Base-by-base conservation (phyloP, 92 coral and sea anemone genomes). In the Chrysogorgia sp. region DNA sequence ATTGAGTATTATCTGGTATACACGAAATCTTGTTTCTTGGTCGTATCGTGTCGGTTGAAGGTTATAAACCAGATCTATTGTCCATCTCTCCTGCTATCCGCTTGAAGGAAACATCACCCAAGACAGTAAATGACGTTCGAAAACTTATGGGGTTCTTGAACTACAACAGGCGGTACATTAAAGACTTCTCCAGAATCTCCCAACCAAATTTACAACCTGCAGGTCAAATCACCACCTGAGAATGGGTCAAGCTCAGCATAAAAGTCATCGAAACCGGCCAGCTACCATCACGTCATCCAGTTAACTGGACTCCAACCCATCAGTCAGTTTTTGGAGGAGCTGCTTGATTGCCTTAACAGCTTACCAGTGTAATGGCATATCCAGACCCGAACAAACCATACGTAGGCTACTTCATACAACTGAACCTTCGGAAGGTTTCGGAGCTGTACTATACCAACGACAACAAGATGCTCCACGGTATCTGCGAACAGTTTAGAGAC, bases 131-230 rank as follows among this genome's bases (percentile, higher is more conserved):
- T 32, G 89, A 86, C 21, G 78, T 85, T 43, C 49, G 77, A 57
- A 85, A 67, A 64, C 68, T 80, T 23, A 80, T 71, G 84, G 88
- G 88, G 5, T 80, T 85, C 48, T 76, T 85, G 62, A 85, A 77
- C 74, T 83, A 77, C 33, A 76, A 83, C 71, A 20, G 87, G 35
- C 48, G 85, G 47, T 71, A 85, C 72, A 66, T 85, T 40, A 52
- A 72, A 68, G 50, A 80, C 69, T 79, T 85, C 63, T 63, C 82
- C 19, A 74, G 40, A 49, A 80, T 72, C 20, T 62, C 71, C 43
- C 60, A 74, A 33, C 85, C 85, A 7, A 80, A 70, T 22, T 85
- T 79, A 23, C 70, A 80, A 56, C 4, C 43, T 4, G 10, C 43
- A 37, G n/a, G n/a, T n/a, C n/a, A n/a, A n/a, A n/a, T n/a, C n/a